Evolutionary conservation across 30 jellyfish, hydroid and myxozoan genomes (phyloP), one percentile per base, ranked within the genome.

Genomic region (Rhopilema esculentum): DNA sequence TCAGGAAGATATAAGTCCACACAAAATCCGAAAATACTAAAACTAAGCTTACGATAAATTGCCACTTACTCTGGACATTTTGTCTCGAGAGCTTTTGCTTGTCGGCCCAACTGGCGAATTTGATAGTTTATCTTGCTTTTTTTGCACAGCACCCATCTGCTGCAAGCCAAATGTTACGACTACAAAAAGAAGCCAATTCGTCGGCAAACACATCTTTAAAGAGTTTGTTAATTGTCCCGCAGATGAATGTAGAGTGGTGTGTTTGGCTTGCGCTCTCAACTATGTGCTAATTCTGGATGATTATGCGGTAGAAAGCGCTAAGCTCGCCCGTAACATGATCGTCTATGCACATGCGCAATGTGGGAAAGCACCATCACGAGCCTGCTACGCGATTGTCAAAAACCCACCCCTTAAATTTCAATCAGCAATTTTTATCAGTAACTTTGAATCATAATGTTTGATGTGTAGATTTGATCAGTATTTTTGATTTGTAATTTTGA

Each of bases 321-420:
- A 53, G 88, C 75, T 69, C 30, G 32, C 33, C 15, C 64, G 63
- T 78, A 78, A 78, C 69, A 67, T 40, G 50, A 62, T 78, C 78
- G 17, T 29, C 32, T 40, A 12, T 49, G 88, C 88, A 78, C 88
- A 78, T 78, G 88, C 88, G 88, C 88, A 26, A 29, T 28, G 0
- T 0, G 30, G 4, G 52, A 12, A 12, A 6, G 9, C 57, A 12
- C 12, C 12, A 40, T n/a, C n/a, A n/a, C n/a, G n/a, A 40, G 57
- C 57, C 57, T 2, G 57, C 6, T 40, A 40, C 57, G 57, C 12
- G 9, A 40, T 40, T 40, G n/a, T n/a, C n/a, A n/a, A n/a, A n/a
- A n/a, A n/a, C n/a, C n/a, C n/a, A n/a, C n/a, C n/a, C n/a, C n/a
- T n/a, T n/a, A n/a, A n/a, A n/a, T n/a, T n/a, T n/a, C n/a, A n/a